Base-by-base conservation (phyloP, 2,113 vertebrate genomes). In the Marcusenius ussheri region DNA sequence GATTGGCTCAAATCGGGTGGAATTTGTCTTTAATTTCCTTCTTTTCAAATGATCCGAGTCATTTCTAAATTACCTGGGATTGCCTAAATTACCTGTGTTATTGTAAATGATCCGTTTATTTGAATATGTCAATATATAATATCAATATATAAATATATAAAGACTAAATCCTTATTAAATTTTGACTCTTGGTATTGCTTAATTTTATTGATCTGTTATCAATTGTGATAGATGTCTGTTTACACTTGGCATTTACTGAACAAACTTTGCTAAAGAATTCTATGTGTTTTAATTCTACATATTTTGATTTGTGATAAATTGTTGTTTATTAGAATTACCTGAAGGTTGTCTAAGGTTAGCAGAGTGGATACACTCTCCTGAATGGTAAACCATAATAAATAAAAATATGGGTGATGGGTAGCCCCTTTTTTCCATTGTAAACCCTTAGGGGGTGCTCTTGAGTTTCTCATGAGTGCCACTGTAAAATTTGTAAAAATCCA, bases 361-460 rank as follows among this genome's bases (percentile, higher is more conserved):
- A 62, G 24, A 62, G 56, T n/a, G 24, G 8, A 39, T 39, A 8
- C 6, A 0, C 35, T 35, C 39, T 7, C 74, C 74, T 19, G 35
- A 39, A 19, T 80, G 15, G 15, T 19, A 19, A 42, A 80, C 13
- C 31, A 19, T 19, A 17, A 39, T 77, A 77, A 77, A 77, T 77
- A 77, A 77, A 77, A 39, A 77, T 9, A 42, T 39, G 35, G 39
- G 3, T 80, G 5, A 80, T 56, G 1, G 35, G 15, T 42, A 19
- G 7, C 74, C 9, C 74, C 17, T 90, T 21, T 51, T 87, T 39
- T 87, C 31, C 10, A 17, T 42, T 7, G 1, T 87, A 90, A 89
- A 84, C 93, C 93, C 92, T 92, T 91, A 94, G 94, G 94, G 93
- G 95, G 93, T 91, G 93, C 94, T 95, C 90, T 94, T 94, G 93